These are phyloP conservation scores for Archocentrus centrarchus DNA, from an alignment of 2,113 vertebrate genomes.

Conservation along the genomic window DNA sequence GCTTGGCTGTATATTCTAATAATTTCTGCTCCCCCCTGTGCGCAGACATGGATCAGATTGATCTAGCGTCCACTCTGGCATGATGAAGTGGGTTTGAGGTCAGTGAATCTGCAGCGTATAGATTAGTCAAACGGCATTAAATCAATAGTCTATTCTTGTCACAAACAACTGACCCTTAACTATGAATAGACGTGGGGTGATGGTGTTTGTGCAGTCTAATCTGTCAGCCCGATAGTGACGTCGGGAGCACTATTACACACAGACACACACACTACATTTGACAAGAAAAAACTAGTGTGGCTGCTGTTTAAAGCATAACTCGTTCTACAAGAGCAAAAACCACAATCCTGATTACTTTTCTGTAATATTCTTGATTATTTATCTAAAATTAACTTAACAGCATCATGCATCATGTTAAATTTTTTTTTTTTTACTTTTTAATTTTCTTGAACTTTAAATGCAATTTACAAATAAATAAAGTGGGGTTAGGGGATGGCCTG, in stretches of 20 bases:
- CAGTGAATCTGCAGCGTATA: conserved; percentile 30
- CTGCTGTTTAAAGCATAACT: neutral
- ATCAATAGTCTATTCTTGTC: conserved; percentile 54
- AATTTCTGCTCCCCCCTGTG: neutral
- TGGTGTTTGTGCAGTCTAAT: conserved; percentile 8
- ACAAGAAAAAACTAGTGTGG: conserved; percentile 31
- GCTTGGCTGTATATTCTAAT: neutral
- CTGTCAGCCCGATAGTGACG: conserved; percentile 23
- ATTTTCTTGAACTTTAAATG: too few species aligned
- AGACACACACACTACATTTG: neutral
- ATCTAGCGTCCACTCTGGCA: neutral
- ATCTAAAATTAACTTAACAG: neutral
- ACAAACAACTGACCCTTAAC: conserved; percentile 23
- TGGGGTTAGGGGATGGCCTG: too few species aligned
- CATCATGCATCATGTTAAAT: too few species aligned
- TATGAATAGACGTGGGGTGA: conserved; percentile 23
- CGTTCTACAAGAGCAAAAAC: neutral
- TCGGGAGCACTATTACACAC: neutral
- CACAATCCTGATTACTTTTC: neutral
- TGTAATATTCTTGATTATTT: neutral
- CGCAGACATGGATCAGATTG: neutral
- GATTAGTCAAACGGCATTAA: conserved; percentile 39
- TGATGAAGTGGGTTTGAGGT: conserved; percentile 10
- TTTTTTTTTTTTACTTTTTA: too few species aligned
- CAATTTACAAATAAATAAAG: too few species aligned